A percentile compares a stretch with the other conserved stretches of the same genome.
phyloP scores from a whole-genome alignment of 37 sponge, comb jelly and placozoan genomes.

The Halichondria panicea region DNA sequence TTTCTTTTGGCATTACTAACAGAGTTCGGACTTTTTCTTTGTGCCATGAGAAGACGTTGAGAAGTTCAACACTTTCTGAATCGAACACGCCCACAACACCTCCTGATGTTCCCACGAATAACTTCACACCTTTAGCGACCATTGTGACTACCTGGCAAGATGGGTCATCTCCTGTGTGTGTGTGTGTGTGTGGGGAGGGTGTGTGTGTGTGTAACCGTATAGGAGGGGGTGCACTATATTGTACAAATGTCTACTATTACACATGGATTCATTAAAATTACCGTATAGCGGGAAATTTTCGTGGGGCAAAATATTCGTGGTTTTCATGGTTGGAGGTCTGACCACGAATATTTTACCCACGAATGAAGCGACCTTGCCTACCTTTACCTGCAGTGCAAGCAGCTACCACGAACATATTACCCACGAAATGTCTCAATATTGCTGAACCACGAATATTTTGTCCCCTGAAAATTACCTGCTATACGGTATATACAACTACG shows the following conservation, averaged over 20 bases:
- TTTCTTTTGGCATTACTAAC: constrained; percentile 34
- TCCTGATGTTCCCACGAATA: constrained; percentile 22
- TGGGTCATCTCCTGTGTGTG: background rate
- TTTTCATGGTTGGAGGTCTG: too few species aligned
- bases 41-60: constrained; percentile 23
- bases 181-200: background rate
- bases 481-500: too few species aligned
- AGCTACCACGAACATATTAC: too few species aligned
- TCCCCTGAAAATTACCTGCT: too few species aligned
- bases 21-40: constrained; percentile 36
- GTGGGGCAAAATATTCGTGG: too few species aligned
- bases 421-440: too few species aligned
- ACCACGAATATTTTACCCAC: too few species aligned
- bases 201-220: background rate
- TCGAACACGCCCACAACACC: constrained; percentile 31
- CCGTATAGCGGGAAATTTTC: too few species aligned
- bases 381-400: too few species aligned
- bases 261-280: background rate
- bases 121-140: constrained; percentile 8
- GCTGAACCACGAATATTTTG: too few species aligned
- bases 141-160: constrained; percentile 20
- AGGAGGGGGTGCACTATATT: too few species aligned
- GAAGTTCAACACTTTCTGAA: constrained; percentile 1
- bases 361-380: too few species aligned
- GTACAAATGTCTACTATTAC: background rate